These are phyloP conservation scores for Mirounga angustirostris DNA, from an alignment of 2,113 vertebrate species.

Conservation along the genomic window DNA sequence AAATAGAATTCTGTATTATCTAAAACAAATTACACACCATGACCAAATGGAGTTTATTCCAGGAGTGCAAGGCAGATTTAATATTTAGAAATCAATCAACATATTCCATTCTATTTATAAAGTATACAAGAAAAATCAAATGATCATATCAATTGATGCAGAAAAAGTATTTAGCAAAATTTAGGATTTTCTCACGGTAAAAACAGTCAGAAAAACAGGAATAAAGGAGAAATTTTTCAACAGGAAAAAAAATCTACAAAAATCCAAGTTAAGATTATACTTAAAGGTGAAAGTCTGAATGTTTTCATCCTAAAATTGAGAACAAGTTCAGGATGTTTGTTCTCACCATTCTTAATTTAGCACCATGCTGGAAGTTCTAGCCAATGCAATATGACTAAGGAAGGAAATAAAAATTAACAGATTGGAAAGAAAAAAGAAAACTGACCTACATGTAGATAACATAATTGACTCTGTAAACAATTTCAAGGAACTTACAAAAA, in stretches of 20 bases:
- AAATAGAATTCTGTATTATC: neutral
- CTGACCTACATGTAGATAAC: neutral
- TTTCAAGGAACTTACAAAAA: neutral
- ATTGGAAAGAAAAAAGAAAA: neutral
- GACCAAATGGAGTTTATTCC: neutral
- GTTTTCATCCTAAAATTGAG: neutral
- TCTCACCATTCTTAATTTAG: neutral
- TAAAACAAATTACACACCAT: neutral
- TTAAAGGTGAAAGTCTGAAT: neutral
- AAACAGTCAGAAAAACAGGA: neutral
- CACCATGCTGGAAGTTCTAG: neutral
- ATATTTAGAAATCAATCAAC: neutral
- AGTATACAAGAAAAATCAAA: neutral
- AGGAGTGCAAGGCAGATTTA: neutral
- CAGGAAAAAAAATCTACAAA: neutral
- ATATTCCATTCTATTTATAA: neutral
- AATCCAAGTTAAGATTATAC: neutral
- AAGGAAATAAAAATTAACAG: neutral
- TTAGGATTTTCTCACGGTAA: neutral
- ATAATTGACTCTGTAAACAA: neutral
- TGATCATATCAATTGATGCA: neutral
- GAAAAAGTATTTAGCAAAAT: neutral
- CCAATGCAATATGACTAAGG: neutral
- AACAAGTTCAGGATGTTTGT: neutral
- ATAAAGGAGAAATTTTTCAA: neutral